Evolutionary conservation across 2,113 vertebrate species (phyloP).

Genomic region (Genyomyrus donnyi): DNA sequence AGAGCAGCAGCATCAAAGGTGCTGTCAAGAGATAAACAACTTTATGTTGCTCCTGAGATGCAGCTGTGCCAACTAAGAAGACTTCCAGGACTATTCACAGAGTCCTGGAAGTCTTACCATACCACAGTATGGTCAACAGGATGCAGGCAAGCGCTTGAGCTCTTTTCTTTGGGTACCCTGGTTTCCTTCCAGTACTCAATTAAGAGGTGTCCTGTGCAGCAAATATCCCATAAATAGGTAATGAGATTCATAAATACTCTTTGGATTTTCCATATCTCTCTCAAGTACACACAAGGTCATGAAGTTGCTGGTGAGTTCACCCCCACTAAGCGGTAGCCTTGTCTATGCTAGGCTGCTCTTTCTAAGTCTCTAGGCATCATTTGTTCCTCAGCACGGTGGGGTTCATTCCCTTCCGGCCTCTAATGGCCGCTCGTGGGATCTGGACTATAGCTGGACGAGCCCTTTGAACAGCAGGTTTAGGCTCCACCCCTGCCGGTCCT

Average conservation of each 20-base stretch:
- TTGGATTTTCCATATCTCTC: not conserved
- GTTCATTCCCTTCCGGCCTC: not conserved
- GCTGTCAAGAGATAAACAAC: not conserved
- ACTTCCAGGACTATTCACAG: not conserved
- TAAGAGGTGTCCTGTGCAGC: not conserved
- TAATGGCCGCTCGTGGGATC: not conserved
- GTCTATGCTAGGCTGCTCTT: not conserved
- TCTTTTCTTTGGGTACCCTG: not conserved
- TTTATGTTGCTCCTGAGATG: not conserved
- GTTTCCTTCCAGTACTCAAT: not conserved
- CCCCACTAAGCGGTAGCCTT: not conserved
- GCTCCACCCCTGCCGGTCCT: not conserved
- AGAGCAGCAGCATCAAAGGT: not conserved
- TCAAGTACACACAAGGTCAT: not conserved
- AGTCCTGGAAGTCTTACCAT: not conserved
- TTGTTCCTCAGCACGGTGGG: not conserved
- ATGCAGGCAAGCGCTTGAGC: no score
- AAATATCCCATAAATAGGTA: not conserved
- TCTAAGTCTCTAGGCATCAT: not conserved
- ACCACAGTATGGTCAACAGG: not conserved
- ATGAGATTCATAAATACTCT: not conserved
- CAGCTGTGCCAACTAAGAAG: not conserved
- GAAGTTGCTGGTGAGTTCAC: not conserved
- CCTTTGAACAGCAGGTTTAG: not conserved
- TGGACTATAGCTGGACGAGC: not conserved